Evolutionary conservation across 2,113 vertebrate species (phyloP).

Genomic region (Anser cygnoides): DNA sequence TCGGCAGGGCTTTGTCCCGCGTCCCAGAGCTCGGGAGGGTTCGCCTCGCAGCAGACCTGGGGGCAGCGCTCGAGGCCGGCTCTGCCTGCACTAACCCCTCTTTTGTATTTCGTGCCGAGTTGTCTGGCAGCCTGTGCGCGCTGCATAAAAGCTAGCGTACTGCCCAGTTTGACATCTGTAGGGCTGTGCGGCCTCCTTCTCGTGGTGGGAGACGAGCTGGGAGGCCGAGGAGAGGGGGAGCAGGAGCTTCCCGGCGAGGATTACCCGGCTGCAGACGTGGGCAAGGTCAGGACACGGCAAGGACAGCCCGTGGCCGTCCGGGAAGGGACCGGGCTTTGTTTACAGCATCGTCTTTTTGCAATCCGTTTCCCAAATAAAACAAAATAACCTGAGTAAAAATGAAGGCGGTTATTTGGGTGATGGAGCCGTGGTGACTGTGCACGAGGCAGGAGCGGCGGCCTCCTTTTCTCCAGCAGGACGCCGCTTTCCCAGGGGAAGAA

Average conservation of each 20-base stretch:
- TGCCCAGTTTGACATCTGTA: background rate
- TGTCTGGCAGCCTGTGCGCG: background rate
- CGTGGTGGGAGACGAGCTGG: background rate
- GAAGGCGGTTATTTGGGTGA: too few relatives aligned
- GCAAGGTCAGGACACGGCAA: accelerated
- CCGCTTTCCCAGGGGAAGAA: background rate
- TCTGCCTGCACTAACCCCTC: background rate
- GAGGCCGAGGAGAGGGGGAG: background rate
- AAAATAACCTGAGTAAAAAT: background rate
- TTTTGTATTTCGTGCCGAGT: background rate
- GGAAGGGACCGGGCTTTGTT: background rate
- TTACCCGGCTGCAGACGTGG: accelerated
- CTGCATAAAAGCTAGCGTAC: accelerated
- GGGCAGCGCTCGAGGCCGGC: background rate
- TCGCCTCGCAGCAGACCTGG: background rate
- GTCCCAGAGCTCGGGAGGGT: background rate
- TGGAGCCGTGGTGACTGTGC: too few relatives aligned
- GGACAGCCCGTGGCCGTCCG: background rate
- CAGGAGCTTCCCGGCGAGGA: background rate
- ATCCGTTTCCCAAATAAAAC: background rate
- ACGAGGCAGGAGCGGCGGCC: background rate
- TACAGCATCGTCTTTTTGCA: background rate
- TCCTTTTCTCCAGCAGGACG: background rate
- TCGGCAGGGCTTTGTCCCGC: background rate
- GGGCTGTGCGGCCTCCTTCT: background rate